These are phyloP conservation scores for Catocala fraxini DNA, from an alignment of 2,888 invertebrate species.

Conservation along the genomic window DNA sequence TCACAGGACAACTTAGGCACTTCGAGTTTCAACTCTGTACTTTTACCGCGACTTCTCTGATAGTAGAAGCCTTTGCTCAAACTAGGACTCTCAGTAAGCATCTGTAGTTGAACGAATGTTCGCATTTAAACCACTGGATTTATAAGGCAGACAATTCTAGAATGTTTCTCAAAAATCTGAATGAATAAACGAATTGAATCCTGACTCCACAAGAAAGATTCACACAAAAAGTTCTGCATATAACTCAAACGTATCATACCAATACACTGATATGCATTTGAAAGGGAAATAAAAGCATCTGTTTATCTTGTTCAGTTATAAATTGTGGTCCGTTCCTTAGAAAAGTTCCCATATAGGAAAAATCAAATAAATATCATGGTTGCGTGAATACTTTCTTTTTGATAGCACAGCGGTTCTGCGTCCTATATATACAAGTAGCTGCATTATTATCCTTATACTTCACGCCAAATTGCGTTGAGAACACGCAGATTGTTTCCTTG, in stretches of 20 bases:
- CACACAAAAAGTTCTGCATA: background rate
- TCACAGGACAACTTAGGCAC: too few relatives aligned
- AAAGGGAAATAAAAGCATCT: background rate
- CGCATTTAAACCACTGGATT: too few relatives aligned
- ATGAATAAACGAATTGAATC: too few relatives aligned
- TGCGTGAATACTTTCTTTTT: slow-evolving; percentile 33
- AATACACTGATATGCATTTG: background rate
- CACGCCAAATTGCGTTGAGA: slow-evolving; percentile 17
- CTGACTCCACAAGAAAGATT: background rate
- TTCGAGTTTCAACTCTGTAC: too few relatives aligned
- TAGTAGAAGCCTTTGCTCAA: too few relatives aligned
- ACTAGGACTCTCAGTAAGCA: too few relatives aligned
- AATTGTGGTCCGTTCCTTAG: background rate
- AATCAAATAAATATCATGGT: slow-evolving; percentile 44
- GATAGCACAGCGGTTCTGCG: slow-evolving; percentile 4
- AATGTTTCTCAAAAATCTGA: too few relatives aligned
- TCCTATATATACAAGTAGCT: background rate
- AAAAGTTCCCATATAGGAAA: slow-evolving; percentile 10
- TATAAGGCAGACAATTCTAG: too few relatives aligned
- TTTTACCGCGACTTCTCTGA: too few relatives aligned
- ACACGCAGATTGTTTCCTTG: slow-evolving; percentile 18
- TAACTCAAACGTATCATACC: background rate
- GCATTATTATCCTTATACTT: slow-evolving; percentile 12
- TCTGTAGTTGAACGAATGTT: too few relatives aligned
- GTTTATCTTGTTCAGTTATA: background rate